Percentiles rank a stretch among this genome's conserved stretches.
Conservation (phyloP, 2,113 vertebrate genomes). For the Corythornis vintsioides region DNA sequence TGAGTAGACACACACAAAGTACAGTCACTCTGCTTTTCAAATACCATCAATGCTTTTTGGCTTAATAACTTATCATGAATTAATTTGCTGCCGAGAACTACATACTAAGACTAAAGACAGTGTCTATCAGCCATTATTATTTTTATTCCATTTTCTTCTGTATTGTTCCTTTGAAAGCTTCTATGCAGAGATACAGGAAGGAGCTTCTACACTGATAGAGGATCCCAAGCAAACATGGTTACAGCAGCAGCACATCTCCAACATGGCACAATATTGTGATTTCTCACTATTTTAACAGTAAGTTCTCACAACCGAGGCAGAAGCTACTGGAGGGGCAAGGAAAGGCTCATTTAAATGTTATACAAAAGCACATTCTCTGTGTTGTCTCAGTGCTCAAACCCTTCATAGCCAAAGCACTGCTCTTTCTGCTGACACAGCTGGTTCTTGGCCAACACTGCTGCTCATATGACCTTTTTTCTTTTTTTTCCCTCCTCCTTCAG, state of each 20-base stretch:
- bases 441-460: not conserved
- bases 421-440: slow-evolving; percentile 34
- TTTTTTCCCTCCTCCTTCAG: not conserved
- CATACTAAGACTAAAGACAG: not conserved
- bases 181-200: not conserved
- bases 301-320: not conserved
- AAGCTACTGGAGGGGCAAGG: not conserved
- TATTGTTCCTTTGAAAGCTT: slow-evolving; percentile 31
- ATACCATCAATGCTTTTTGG: not conserved
- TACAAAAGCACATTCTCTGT: not conserved
- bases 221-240: not conserved
- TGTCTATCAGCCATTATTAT: slow-evolving; percentile 2
- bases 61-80: slow-evolving; percentile 23
- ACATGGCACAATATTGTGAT: not conserved
- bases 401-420: not conserved
- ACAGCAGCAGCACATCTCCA: not conserved
- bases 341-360: not conserved
- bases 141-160: slow-evolving; percentile 11
- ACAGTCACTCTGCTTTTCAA: slow-evolving; percentile 25
- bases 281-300: not conserved
- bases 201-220: not conserved
- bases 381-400: not conserved
- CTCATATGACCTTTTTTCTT: not conserved
- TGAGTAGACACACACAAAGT: not conserved
- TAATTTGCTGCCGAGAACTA: slow-evolving; percentile 26